Base-by-base conservation (phyloP, 92 coral and sea anemone genomes). In the Pocillopora meandrina region DNA sequence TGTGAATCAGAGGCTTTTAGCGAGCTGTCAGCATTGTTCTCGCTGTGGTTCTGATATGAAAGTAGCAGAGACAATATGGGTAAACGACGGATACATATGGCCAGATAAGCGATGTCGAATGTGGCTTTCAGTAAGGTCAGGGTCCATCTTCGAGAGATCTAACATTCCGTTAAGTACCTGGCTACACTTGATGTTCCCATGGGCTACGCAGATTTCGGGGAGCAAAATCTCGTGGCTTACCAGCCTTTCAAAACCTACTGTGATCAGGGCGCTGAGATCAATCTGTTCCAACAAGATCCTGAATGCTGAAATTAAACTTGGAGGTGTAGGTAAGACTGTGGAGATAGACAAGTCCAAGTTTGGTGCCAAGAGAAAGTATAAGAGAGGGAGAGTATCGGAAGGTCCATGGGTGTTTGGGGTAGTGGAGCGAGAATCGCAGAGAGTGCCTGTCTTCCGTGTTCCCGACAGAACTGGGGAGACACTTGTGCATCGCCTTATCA, bases 31-130 rank as follows among this genome's bases (percentile, higher is more conserved):
- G 60, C 77, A 52, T 23, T 73, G 77, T 73, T 73, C 77, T 52
- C 77, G 36, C 9, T 73, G 61, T 56, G 61, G 77, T 7, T 73
- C 61, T 49, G 12, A 73, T 56, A 73, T 73, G 77, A 35, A 47
- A 73, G 61, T 73, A 73, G 55, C 77, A 42, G 77, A 73, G 77
- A 73, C 61, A 73, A 72, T 35, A 73, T 17, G 77, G 77, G 77
- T 49, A 47, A 42, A 73, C 15, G 36, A 73, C 61, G 63, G 77
- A 42, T 73, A 52, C 61, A 73, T 73, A 35, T 73, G 77, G 63
- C 16, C 34, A 61, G 19, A 73, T 17, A 73, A 42, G 36, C 61
- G 77, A 70, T 70, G 74, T 70, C 18, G 56, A n/a, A 70, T 47
- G 18, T 73, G 61, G 77, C 77, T 42, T 73, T 73, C 63, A 42